These are phyloP conservation scores for Drosophila engyochracea DNA, from an alignment of 2,888 invertebrate genomes.

Conservation along the genomic window DNA sequence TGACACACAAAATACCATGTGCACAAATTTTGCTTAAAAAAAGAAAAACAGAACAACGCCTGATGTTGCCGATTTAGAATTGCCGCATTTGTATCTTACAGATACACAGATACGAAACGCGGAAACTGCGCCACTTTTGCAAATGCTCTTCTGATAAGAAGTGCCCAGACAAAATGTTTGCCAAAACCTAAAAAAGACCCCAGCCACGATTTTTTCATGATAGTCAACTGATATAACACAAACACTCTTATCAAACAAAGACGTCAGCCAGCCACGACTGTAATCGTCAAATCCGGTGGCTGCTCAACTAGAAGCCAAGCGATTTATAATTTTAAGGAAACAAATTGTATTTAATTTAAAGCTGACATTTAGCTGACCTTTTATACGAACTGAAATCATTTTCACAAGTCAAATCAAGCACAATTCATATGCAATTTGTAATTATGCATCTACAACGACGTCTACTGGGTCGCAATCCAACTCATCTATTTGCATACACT, in stretches of 20 bases:
- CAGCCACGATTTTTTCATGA: slow-evolving; percentile 3
- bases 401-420: slow-evolving; percentile 39
- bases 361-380: slow-evolving; percentile 39
- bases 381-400: slow-evolving; percentile 29
- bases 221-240: slow-evolving; percentile 16
- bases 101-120: slow-evolving; percentile 32
- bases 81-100: slow-evolving; percentile 78
- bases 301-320: slow-evolving; percentile 2
- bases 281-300: slow-evolving; percentile 43
- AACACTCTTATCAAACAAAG: slow-evolving; percentile 40
- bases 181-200: slow-evolving; percentile 26
- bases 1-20: slow-evolving; percentile 64
- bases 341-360: slow-evolving; percentile 69
- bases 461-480: slow-evolving; percentile 15
- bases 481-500: slow-evolving; percentile 17
- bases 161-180: slow-evolving; percentile 54
- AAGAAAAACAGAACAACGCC: slow-evolving; percentile 16
- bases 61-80: slow-evolving; percentile 38
- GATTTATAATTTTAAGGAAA: slow-evolving; percentile 51
- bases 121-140: slow-evolving; percentile 63
- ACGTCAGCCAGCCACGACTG: slow-evolving; percentile 22
- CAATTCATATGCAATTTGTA: slow-evolving; percentile 73
- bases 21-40: slow-evolving; percentile 50
- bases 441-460: slow-evolving; percentile 55
- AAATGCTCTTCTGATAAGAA: slow-evolving; percentile 62